Evolutionary conservation across 2,888 invertebrate species (phyloP).

Genomic region (Chrysolina americana): DNA sequence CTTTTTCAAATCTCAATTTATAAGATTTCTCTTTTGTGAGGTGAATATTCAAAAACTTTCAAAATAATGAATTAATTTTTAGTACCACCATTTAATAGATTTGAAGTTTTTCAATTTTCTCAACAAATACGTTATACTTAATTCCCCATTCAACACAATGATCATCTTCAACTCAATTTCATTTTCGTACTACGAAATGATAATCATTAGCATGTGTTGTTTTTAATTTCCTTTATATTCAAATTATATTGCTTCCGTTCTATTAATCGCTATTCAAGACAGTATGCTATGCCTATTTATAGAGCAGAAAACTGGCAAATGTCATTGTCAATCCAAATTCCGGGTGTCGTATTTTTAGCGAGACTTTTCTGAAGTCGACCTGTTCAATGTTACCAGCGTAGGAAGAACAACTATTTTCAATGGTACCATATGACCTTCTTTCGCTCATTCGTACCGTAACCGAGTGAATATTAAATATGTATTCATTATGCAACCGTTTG

Average conservation of each 20-base stretch:
- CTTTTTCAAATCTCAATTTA: too few species aligned
- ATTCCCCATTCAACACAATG: too few species aligned
- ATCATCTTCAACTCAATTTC: neutral
- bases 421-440: slow-evolving; percentile 26
- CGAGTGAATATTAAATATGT: slow-evolving; percentile 17
- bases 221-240: neutral
- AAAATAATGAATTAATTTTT: too few species aligned
- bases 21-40: too few species aligned
- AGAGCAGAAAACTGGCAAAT: slow-evolving; percentile 6
- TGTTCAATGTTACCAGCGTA: slow-evolving; percentile 24
- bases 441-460: neutral
- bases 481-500: slow-evolving; percentile 16
- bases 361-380: slow-evolving; percentile 14
- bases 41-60: too few species aligned
- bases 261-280: slow-evolving; percentile 8
- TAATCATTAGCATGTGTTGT: neutral
- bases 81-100: too few species aligned
- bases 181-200: neutral
- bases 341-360: slow-evolving; percentile 20
- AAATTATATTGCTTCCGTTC: slow-evolving; percentile 5
- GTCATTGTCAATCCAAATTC: slow-evolving; percentile 22
- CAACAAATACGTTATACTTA: too few species aligned
- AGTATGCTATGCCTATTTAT: neutral
- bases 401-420: slow-evolving; percentile 30
- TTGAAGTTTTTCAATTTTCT: too few species aligned